Base-by-base conservation (phyloP, 1,140 invertebrate species). In the Heliconius nattereri region DNA sequence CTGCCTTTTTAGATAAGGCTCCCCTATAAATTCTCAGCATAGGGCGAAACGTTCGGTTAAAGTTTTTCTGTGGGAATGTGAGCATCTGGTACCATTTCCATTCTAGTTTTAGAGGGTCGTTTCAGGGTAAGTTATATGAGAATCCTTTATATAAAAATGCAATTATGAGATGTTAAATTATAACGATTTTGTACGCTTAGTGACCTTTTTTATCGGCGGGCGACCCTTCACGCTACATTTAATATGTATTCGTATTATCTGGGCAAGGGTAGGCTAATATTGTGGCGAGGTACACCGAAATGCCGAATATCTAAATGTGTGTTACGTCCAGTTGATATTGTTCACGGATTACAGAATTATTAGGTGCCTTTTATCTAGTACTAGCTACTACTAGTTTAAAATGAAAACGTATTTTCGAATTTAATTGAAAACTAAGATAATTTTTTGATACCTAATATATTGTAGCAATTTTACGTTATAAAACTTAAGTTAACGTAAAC, bases 1-100 rank as follows among this genome's bases (percentile, higher is more conserved):
- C 90, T 89, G 87, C 85, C 92, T 92, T 94, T 92, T 94, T 92
- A 92, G 92, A 94, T 92, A 94, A 94, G 88, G 90, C 84, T 88
- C 89, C 86, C 91, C 92, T 92, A 94, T 90, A 89, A 91, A 91
- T 92, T 92, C 86, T 82, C 86, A 87, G 85, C 85, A 88, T 88
- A 85, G 85, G 86, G 85, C 85, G 88, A 89, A 84, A 89, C 83
- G 86, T 89, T 89, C 82, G 84, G 86, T 85, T 85, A 85, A 91
- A 93, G 87, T 92, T 92, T 91, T 93, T 91, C 87, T 84, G 89
- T 88, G 88, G 86, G 90, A 90, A 92, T 86, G 85, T 75, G 86
- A 87, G 80, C 91, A 90, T 85, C 85, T 91, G 88, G 83, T 80
- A 81, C 84, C 81, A 86, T 89, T 85, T 85, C 84, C 85, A 88